Evolutionary conservation across 2,888 invertebrate genomes (phyloP), one percentile per base, ranked within the genome.

Genomic region (Sussaba pulchella): DNA sequence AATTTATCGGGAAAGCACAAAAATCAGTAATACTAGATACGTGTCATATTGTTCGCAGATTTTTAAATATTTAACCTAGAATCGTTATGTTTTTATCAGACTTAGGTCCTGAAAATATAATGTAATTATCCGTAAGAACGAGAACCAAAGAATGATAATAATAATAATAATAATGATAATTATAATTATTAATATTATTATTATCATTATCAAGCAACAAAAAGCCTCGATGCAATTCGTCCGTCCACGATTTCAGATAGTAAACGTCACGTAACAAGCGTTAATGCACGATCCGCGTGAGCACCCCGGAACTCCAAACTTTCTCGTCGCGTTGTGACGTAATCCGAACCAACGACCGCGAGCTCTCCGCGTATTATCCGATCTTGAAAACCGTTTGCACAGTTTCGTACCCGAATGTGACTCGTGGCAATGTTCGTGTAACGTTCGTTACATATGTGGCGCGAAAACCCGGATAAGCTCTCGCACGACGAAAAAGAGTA

Each of bases 231-330:
- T 52, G 12, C 10, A 10, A 24, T 10, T 12, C 1, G 9, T 43
- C 10, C 6, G 21, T 1, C 41, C 4, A 9, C 9, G 19, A 66
- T 24, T 24, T 9, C 31, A 54, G 41, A 54, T 57, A 57, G 14
- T 4, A 54, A 26, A n/a, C 26, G 19, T 12, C 50, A 61, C 36
- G 69, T 69, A 69, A 63, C 59, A 61, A 61, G 41, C 31, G n/a
- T 75, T 41, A 45, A 45, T 45, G n/a, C 69, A 41, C 31, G 36
- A 70, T 76, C 45, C 5, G 61, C 45, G 67, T 61, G 52, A 52
- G 52, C 14, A 54, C 52, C 26, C 14, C n/a, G n/a, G n/a, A n/a
- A 54, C 26, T 54, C 24, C n/a, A 2, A 54, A 54, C 26, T 54
- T 26, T n/a, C 52, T 54, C 52, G 1, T 1, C 52, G n/a, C 52